Base-by-base conservation (phyloP, 2,888 invertebrate genomes). In the Stegana nigrithorax region DNA sequence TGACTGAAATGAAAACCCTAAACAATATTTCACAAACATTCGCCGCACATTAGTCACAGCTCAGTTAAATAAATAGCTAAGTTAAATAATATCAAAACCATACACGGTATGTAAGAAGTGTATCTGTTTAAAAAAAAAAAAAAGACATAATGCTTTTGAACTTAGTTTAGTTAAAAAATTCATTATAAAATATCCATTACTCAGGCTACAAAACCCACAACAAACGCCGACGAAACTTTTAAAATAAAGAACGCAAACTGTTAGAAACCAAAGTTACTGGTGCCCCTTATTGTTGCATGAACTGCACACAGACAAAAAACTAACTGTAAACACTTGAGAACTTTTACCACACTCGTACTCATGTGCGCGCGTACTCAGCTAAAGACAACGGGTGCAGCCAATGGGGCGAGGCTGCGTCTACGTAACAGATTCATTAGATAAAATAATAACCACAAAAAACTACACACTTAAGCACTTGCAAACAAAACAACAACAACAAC, bases 381-480 rank as follows among this genome's bases (percentile, higher is more conserved):
- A 60, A 17, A 51, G 25, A 39, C 29, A 44, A 14, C 14, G 8
- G 14, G n/a, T n/a, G 17, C 12, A n/a, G n/a, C n/a, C n/a, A 27
- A 29, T 6, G 44, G 26, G 23, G 19, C 21, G 42, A 23, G 42
- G 10, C 25, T 23, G 42, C n/a, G 39, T 39, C 14, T 39, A 63
- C 66, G 64, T 70, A 79, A 73, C 79, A 75, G 73, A 79, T 76
- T 76, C 75, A 76, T 79, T 79, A 76, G 78, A 78, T 78, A 78
- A 75, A 72, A 79, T 79, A 76, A 79, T 79, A 79, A 78, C 78
- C 67, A 55, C 17, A 32, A 39, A 36, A 55, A 55, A 55, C 53
- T 55, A 55, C 21, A 55, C 53, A 19, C 10, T 47, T 21, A 26
- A 27, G n/a, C 53, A 23, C 32, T 36, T 55, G 32, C n/a, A n/a